A percentile compares a stretch with the other conserved stretches of the same genome.
These are phyloP conservation scores for Polydrusus cervinus DNA, from an alignment of 2,888 invertebrate genomes.

Conservation along the genomic window DNA sequence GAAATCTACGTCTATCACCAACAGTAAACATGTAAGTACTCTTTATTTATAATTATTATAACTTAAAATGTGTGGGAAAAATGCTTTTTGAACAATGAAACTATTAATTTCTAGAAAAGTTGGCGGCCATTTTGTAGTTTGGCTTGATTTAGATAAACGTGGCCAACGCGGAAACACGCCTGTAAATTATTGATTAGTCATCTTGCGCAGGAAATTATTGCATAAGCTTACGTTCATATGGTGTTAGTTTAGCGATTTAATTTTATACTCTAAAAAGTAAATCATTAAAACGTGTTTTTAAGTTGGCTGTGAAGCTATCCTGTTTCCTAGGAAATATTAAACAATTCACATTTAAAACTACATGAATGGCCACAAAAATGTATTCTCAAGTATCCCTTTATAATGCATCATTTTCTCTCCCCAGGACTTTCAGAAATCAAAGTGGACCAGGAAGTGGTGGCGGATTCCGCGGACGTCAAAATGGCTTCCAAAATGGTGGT, in stretches of 20 bases:
- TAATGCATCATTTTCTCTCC: slow-evolving; percentile 56
- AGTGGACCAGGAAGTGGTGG: slow-evolving; percentile 27
- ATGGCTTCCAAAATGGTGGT: slow-evolving; percentile 64
- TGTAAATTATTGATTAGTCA: slow-evolving; percentile 19
- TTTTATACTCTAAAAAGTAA: no score
- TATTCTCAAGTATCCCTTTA: slow-evolving; percentile 1
- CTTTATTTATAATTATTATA: slow-evolving; percentile 2
- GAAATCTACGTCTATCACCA: slow-evolving; percentile 35
- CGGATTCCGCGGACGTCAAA: slow-evolving; percentile 53
- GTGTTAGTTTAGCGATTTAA: no score
- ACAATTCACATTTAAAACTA: background rate
- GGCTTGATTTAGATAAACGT: background rate
- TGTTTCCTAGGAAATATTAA: slow-evolving; percentile 9
- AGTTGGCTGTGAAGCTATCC: background rate
- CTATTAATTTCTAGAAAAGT: background rate
- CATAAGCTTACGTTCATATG: background rate
- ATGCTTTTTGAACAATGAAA: background rate
- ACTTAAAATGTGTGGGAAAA: background rate
- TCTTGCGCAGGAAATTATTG: background rate
- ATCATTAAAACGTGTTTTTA: background rate
- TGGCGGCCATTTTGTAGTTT: slow-evolving; percentile 15
- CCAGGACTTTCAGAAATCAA: slow-evolving; percentile 62
- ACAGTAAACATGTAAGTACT: slow-evolving; percentile 39
- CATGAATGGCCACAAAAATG: slow-evolving; percentile 5
- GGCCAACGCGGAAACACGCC: background rate